Base-by-base conservation (phyloP, 2,113 vertebrate species). In the Sinocyclocheilus grahami region DNA sequence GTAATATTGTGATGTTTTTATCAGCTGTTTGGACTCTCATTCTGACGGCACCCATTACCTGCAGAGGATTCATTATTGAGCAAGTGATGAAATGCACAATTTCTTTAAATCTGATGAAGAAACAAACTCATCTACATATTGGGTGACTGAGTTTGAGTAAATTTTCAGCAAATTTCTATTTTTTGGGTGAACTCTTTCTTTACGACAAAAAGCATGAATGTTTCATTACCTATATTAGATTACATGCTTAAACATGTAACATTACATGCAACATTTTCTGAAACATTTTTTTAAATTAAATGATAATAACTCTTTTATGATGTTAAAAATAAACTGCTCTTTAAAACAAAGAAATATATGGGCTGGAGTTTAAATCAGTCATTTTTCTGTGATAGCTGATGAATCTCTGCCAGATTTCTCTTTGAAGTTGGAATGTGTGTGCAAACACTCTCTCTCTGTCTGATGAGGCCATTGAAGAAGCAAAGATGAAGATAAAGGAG, bases 401-500 rank as follows among this genome's bases (percentile, higher is more conserved):
- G 58, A 63, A 72, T 86, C 72, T 82, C 24, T 75, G 71, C 48
- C 75, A 78, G 9, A 10, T 48, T 81, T 65, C 46, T 39, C 33
- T 90, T 88, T 86, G 55, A 79, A 71, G 74, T 69, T 72, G 83
- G 75, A 88, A 90, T 88, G 69, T 87, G 81, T 30, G 53, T 27
- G 33, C 62, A 71, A 22, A 30, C 60, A 74, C 69, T 69, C n/a
- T 12, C 46, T 83, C 67, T 79, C 30, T 79, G n/a, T 58, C 55
- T 62, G 83, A 85, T 87, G 87, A 88, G 88, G 91, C 89, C 78
- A 90, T 87, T 90, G 89, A 91, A 91, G 90, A 91, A 90, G 90
- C 87, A 89, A 86, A 90, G 89, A 90, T 90, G 85, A 86, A 88
- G 90, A 93, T 90, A 78, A 71, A 37, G 53, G 27, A 55, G 20